Conservation (phyloP, 2,888 invertebrate genomes). For the Frankliniella fusca region DNA sequence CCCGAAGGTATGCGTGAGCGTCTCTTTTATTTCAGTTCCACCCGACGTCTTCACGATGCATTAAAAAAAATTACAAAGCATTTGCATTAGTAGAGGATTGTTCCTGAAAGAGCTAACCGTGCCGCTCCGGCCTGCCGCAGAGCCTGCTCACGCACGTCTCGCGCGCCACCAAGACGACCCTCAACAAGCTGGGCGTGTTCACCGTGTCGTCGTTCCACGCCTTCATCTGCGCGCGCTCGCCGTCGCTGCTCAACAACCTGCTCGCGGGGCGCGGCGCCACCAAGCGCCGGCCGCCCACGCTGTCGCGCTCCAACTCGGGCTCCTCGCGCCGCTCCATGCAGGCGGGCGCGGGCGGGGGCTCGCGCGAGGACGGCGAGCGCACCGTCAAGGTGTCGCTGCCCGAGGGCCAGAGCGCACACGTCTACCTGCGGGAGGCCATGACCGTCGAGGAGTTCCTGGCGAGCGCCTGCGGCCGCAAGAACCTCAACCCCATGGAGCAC, state of each 20-base stretch:
- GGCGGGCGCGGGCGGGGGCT: conserved; percentile 52
- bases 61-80: no score
- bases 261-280: conserved; percentile 87
- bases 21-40: no score
- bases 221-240: conserved; percentile 93
- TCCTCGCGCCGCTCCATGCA: conserved; percentile 84
- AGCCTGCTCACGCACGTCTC: conserved; percentile 92
- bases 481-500: conserved; percentile 90
- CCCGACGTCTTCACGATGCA: no score
- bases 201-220: conserved; percentile 98
- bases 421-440: conserved; percentile 86
- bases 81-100: no score
- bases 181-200: conserved; percentile 94
- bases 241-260: conserved; percentile 85
- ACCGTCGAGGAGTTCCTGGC: conserved; percentile 93
- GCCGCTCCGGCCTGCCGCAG: conserved; percentile 52
- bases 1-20: no score
- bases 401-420: conserved; percentile 68
- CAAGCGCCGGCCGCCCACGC: conserved; percentile 81
- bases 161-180: conserved; percentile 86
- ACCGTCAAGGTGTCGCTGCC: conserved; percentile 86
- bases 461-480: conserved; percentile 85
- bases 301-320: conserved; percentile 84
- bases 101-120: no score
- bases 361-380: conserved; percentile 81